Percentiles rank a stretch among this genome's conserved stretches.
phyloP scores from a whole-genome alignment of 2,797 vertebrate genomes.

The Columba guinea region DNA sequence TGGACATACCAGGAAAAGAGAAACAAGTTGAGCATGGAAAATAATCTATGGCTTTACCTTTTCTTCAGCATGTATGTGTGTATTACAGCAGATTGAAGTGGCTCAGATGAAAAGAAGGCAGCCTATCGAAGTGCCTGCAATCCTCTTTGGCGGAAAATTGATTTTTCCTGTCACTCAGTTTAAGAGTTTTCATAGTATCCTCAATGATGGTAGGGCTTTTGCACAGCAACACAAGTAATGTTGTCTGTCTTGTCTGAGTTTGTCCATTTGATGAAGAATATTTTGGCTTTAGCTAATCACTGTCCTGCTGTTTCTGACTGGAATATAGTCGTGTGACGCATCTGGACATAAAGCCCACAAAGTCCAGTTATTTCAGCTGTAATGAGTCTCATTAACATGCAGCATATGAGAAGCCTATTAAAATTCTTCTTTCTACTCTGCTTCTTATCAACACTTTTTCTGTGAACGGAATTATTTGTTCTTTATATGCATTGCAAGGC shows the following conservation, averaged over 20 bases:
- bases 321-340: background rate
- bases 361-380: background rate
- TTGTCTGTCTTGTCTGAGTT: background rate
- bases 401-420: background rate
- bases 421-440: background rate
- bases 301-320: background rate
- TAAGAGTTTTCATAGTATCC: background rate
- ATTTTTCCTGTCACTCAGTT: constrained; percentile 11
- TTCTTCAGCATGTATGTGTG: background rate
- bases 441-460: background rate
- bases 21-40: background rate
- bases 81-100: background rate
- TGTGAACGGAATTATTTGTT: background rate
- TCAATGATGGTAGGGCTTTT: background rate
- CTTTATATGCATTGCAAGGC: background rate
- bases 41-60: background rate
- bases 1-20: background rate
- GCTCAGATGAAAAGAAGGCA: background rate
- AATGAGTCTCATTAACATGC: background rate
- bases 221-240: background rate
- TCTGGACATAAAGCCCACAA: background rate
- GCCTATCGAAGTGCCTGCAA: background rate
- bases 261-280: background rate
- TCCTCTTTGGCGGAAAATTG: constrained; percentile 7
- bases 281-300: background rate